Conservation (phyloP, 2,888 invertebrate species). For the Capitulum mitella region DNA sequence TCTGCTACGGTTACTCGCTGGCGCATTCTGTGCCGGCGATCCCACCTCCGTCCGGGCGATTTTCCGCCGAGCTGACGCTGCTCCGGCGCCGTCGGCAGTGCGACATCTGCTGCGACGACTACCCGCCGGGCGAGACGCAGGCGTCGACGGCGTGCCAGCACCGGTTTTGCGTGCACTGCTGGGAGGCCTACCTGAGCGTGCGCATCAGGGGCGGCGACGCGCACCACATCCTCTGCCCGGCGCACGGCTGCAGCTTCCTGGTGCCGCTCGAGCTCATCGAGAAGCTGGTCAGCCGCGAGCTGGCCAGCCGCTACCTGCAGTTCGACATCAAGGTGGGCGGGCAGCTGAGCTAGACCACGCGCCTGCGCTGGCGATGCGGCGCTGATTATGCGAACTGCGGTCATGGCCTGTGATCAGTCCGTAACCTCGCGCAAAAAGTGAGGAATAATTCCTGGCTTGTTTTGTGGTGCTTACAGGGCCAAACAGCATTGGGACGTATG, state of each 20-base stretch:
- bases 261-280: slow-evolving; percentile 61
- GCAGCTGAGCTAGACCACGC: no score
- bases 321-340: slow-evolving; percentile 63
- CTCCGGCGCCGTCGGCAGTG: slow-evolving; percentile 42
- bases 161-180: slow-evolving; percentile 56
- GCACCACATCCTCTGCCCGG: slow-evolving; percentile 59
- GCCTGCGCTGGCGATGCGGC: no score
- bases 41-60: no score
- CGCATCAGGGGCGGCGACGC: slow-evolving; percentile 60
- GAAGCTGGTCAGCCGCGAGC: slow-evolving; percentile 56
- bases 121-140: slow-evolving; percentile 49
- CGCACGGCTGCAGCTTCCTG: slow-evolving; percentile 55
- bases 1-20: no score
- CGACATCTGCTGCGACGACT: slow-evolving; percentile 53
- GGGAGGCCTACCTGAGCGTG: slow-evolving; percentile 58
- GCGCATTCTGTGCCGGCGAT: no score
- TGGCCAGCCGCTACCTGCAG: slow-evolving; percentile 58
- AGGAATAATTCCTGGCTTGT: no score
- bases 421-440: no score
- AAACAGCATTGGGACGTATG: no score
- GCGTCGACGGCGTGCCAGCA: slow-evolving; percentile 56
- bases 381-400: no score
- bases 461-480: no score
- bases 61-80: no score
- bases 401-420: no score